phyloP scores from a whole-genome alignment of 2,113 vertebrate genomes.

The Symphodus melops region DNA sequence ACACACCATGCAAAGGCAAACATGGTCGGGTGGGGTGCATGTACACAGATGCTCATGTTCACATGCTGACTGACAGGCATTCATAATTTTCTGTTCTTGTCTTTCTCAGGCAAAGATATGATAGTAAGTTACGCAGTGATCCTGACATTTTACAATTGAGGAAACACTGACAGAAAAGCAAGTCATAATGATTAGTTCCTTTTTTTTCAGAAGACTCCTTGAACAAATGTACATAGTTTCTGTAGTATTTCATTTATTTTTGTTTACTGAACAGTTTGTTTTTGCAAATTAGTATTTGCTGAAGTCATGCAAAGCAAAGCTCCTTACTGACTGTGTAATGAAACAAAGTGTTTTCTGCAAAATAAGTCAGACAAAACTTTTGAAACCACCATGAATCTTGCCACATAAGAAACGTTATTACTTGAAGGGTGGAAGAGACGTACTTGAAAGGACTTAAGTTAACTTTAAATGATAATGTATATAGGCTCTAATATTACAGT shows the following conservation, averaged over 20 bases:
- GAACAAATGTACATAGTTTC: not conserved
- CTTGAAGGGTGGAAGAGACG: not conserved
- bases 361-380: conserved; percentile 5
- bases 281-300: conserved; percentile 17
- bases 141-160: not conserved
- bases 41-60: conserved; percentile 4
- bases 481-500: too few relatives aligned
- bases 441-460: conserved; percentile 7
- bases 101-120: too few relatives aligned
- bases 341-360: not conserved
- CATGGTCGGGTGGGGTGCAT: not conserved
- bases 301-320: not conserved
- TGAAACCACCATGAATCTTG: not conserved
- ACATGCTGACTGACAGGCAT: not conserved
- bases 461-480: not conserved
- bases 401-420: not conserved
- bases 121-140: not conserved
- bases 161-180: not conserved
- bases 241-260: not conserved
- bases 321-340: not conserved
- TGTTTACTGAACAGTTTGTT: conserved; percentile 2
- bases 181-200: not conserved
- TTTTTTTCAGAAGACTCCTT: conserved; percentile 9
- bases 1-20: conserved; percentile 42
- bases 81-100: not conserved